phyloP scores from a whole-genome alignment of 2,113 vertebrate species.

The Octodon degus region DNA sequence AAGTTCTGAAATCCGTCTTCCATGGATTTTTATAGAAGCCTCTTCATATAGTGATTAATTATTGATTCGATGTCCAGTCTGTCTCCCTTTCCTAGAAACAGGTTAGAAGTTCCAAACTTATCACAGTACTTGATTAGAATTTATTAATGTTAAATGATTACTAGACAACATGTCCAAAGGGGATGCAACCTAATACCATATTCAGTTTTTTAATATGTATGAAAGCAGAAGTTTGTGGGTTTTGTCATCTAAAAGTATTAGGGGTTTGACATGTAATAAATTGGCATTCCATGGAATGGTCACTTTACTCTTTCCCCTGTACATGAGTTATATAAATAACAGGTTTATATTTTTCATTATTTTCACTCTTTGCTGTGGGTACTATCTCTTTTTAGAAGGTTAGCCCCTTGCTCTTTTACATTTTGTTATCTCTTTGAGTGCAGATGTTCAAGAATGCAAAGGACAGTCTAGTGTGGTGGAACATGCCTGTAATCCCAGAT shows the following conservation, averaged over 20 bases:
- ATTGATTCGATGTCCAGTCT: neutral
- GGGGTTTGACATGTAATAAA: neutral
- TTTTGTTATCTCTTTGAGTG: neutral
- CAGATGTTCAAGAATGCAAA: neutral
- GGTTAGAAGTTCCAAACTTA: neutral
- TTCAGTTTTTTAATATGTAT: neutral
- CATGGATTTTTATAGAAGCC: neutral
- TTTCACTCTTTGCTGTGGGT: neutral
- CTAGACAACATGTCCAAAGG: neutral
- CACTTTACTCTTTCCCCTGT: neutral
- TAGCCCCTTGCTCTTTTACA: neutral
- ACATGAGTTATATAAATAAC: neutral
- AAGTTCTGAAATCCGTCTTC: neutral
- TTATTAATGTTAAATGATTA: neutral
- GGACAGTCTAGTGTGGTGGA: neutral
- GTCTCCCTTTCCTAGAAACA: neutral
- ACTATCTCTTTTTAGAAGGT: neutral
- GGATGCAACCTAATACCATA: neutral
- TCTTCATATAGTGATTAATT: neutral
- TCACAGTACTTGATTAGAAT: neutral
- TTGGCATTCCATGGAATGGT: neutral
- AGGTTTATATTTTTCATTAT: neutral
- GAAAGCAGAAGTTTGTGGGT: neutral
- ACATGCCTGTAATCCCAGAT: neutral
- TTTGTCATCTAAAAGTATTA: neutral